phyloP scores from a whole-genome alignment of 30 jellyfish, hydroid and myxozoan species.

The Hydractinia echinata region DNA sequence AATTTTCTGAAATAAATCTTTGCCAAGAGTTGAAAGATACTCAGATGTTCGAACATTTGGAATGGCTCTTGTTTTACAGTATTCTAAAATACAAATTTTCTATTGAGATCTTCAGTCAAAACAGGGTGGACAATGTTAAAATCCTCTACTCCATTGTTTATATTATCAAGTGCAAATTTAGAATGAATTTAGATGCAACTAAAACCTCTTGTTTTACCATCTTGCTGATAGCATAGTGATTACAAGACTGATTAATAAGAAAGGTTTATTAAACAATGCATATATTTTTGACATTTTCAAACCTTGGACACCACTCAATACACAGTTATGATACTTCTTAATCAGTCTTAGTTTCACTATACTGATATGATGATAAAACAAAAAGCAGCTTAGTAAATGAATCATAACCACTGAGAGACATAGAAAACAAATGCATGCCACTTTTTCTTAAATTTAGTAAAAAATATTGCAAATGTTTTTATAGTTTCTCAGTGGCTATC shows the following conservation, averaged over 20 bases:
- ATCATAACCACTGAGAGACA: too few species aligned
- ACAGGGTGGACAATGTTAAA: not conserved
- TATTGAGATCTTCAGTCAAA: not conserved
- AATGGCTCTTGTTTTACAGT: conserved; percentile 89
- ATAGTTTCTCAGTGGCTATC: too few species aligned
- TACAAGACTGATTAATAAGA: too few species aligned
- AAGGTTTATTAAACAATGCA: too few species aligned
- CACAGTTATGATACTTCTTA: not conserved
- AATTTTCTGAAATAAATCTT: conserved; percentile 35
- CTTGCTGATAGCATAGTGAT: not conserved
- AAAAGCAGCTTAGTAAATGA: too few species aligned
- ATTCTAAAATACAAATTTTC: conserved; percentile 44
- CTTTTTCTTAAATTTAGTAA: too few species aligned
- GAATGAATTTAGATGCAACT: conserved; percentile 28
- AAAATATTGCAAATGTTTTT: not conserved
- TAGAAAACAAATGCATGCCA: too few species aligned
- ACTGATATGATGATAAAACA: too few species aligned
- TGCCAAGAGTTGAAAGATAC: conserved; percentile 66
- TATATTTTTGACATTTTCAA: too few species aligned
- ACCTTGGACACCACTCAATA: too few species aligned
- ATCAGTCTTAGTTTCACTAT: too few species aligned
- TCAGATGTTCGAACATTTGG: conserved; percentile 77
- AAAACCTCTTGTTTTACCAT: conserved; percentile 6
- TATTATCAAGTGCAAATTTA: not conserved
- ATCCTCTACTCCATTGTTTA: conserved; percentile 8